These are phyloP conservation scores for Chloroceryle inda DNA, from an alignment of 2,797 vertebrate genomes.

Conservation along the genomic window DNA sequence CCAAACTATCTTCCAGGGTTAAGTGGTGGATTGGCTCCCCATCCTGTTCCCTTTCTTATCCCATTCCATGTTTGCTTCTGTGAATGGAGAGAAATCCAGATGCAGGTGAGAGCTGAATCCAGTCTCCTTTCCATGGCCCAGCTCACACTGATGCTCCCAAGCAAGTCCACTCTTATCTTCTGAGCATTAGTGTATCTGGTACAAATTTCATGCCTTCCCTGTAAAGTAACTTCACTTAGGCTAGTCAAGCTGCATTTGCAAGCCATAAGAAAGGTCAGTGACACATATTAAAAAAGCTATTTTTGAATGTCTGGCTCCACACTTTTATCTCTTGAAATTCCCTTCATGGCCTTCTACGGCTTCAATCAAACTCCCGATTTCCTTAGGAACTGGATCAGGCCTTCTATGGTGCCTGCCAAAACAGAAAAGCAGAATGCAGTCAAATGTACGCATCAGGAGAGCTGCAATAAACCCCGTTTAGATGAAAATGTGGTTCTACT, in stretches of 20 bases:
- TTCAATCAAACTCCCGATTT: constrained; percentile 50
- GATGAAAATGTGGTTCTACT: constrained; percentile 58
- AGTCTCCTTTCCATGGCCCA: background rate
- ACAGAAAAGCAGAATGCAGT: constrained; percentile 24
- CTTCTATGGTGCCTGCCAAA: constrained; percentile 26
- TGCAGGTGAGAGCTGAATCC: background rate
- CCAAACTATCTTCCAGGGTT: background rate
- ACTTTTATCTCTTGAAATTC: constrained; percentile 32
- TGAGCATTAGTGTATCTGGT: background rate
- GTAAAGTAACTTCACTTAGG: background rate
- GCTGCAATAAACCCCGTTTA: constrained; percentile 34
- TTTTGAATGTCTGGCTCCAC: constrained; percentile 31
- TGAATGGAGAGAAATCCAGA: background rate
- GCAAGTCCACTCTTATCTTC: background rate
- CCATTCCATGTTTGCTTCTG: background rate
- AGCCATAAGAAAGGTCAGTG: constrained; percentile 23
- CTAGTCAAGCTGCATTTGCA: constrained; percentile 7
- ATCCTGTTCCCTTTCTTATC: background rate
- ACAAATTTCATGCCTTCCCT: background rate
- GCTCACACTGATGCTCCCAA: background rate
- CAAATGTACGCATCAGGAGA: background rate
- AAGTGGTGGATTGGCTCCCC: background rate
- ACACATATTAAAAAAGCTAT: background rate
- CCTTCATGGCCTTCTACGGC: constrained; percentile 26
- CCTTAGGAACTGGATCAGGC: constrained; percentile 3